phyloP scores from a whole-genome alignment of 2,797 vertebrate genomes.

The Melanotaenia boesemani region DNA sequence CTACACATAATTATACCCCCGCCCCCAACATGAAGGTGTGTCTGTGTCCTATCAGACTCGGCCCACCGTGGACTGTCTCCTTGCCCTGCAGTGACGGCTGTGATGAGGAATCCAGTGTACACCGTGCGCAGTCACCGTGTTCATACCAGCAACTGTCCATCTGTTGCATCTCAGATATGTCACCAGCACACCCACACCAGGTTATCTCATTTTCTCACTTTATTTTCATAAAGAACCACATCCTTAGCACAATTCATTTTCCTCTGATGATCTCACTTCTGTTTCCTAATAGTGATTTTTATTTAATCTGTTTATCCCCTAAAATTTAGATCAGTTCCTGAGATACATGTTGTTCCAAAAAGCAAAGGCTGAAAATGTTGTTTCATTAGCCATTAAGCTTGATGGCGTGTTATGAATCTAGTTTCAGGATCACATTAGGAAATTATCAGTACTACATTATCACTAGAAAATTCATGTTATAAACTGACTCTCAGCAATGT shows the following conservation, averaged over 20 bases:
- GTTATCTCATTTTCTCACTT: slow-evolving; percentile 38
- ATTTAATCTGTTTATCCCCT: not conserved
- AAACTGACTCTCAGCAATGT: too few species aligned
- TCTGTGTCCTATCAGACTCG: slow-evolving; percentile 80
- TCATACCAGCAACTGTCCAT: slow-evolving; percentile 90
- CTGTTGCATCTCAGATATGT: slow-evolving; percentile 89
- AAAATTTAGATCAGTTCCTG: not conserved
- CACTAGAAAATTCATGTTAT: too few species aligned
- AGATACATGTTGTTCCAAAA: not conserved
- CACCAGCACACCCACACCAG: slow-evolving; percentile 87
- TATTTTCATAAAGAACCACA: too few species aligned
- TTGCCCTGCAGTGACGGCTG: slow-evolving; percentile 91
- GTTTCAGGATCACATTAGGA: too few species aligned
- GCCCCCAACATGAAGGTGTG: slow-evolving; percentile 11
- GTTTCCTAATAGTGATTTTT: too few species aligned
- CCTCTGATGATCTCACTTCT: not conserved
- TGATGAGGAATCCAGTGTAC: slow-evolving; percentile 96
- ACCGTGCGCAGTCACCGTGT: slow-evolving; percentile 94
- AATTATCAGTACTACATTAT: too few species aligned
- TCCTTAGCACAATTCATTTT: not conserved
- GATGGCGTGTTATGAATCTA: too few species aligned
- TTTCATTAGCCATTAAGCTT: not conserved
- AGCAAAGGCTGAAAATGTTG: not conserved
- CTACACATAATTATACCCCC: not conserved
- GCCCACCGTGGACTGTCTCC: slow-evolving; percentile 91